Conservation (phyloP, 2,888 invertebrate species). For the Aquatica leii region DNA sequence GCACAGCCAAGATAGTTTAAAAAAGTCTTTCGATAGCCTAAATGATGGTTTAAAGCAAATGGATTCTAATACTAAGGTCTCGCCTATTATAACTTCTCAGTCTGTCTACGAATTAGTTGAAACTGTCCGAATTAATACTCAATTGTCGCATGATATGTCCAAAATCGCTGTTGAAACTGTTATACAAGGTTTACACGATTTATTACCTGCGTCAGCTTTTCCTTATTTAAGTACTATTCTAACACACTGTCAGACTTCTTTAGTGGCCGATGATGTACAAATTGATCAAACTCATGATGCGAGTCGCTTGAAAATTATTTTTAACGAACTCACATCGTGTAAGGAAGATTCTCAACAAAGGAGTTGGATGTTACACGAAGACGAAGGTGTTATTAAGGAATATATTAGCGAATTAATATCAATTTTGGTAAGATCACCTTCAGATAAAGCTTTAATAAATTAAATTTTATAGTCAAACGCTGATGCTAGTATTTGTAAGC, state of each 20-base stretch:
- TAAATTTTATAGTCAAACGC: conserved; percentile 72
- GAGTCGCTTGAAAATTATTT: conserved; percentile 80
- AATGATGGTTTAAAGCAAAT: conserved; percentile 53
- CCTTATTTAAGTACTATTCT: conserved; percentile 67
- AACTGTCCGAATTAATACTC: conserved; percentile 82
- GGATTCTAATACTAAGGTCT: conserved; percentile 44
- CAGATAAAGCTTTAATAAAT: neutral
- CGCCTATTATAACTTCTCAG: conserved; percentile 64
- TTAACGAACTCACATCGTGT: conserved; percentile 84
- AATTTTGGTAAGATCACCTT: conserved; percentile 70
- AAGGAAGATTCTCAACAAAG: conserved; percentile 96
- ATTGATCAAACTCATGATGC: conserved; percentile 87
- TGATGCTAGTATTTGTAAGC: conserved; percentile 86
- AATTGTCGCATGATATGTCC: conserved; percentile 86
- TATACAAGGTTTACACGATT: conserved; percentile 63
- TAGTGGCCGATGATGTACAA: conserved; percentile 69
- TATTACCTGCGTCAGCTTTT: conserved; percentile 68
- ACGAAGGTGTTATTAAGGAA: conserved; percentile 87
- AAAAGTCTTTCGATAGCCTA: conserved; percentile 52
- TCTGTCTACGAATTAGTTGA: conserved; percentile 81
- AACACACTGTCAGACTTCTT: conserved; percentile 67
- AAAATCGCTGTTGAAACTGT: conserved; percentile 86
- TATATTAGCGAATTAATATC: conserved; percentile 84
- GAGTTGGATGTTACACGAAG: conserved; percentile 95
- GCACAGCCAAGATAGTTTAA: conserved; percentile 45